Evolutionary conservation across 1,140 invertebrate species (phyloP).

Genomic region (Hylyphantes graminicola): DNA sequence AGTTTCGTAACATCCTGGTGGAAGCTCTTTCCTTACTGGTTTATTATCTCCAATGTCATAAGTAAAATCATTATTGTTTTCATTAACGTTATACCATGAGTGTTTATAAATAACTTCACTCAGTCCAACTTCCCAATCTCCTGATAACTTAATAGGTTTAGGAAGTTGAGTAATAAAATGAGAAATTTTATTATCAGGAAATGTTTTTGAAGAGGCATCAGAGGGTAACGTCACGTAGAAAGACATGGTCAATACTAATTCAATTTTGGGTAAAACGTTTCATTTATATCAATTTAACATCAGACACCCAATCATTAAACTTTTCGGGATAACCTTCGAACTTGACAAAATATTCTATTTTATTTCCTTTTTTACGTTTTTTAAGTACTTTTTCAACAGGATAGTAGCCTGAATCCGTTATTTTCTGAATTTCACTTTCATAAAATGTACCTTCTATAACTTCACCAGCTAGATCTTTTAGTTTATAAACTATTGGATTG

Average conservation of each 20-base stretch:
- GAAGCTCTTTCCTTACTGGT: neutral
- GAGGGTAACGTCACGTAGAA: no score
- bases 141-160: neutral
- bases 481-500: slow-evolving; percentile 10
- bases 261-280: neutral
- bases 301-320: neutral
- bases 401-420: neutral
- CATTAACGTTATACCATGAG: slow-evolving; percentile 10
- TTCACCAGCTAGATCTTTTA: slow-evolving; percentile 2
- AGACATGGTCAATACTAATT: neutral
- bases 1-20: neutral
- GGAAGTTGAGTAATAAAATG: slow-evolving; percentile 5
- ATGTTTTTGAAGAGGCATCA: no score
- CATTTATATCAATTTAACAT: slow-evolving; percentile 26
- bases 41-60: slow-evolving; percentile 7
- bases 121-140: slow-evolving; percentile 22
- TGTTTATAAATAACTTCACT: slow-evolving; percentile 11
- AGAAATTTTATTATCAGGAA: slow-evolving; percentile 24
- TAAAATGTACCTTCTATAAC: slow-evolving; percentile 40
- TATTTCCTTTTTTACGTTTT: neutral
- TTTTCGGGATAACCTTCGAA: slow-evolving; percentile 8
- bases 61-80: neutral
- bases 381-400: slow-evolving; percentile 32
- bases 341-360: slow-evolving; percentile 25
- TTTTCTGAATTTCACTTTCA: slow-evolving; percentile 3